Evolutionary conservation across 2,888 invertebrate genomes (phyloP), one percentile per base, ranked within the genome.

Genomic region (Macrophya annulata): DNA sequence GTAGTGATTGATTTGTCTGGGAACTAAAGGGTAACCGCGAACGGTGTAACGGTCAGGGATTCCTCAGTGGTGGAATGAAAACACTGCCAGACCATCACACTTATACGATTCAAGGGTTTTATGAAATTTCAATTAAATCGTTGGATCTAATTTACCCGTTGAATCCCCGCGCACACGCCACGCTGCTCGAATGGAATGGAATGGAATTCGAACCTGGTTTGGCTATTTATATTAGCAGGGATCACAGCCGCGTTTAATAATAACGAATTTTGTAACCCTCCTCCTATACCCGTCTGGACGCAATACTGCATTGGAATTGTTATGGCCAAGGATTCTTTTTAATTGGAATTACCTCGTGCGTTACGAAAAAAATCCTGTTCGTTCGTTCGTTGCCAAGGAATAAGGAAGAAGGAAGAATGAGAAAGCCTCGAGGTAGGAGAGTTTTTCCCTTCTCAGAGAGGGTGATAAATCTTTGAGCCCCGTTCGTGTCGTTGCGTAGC

Each of bases 101-200:
- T 51, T 31, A n/a, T 31, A 31, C 31, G 51, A 55, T 77, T 77
- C 51, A 37, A 77, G 51, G 51, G 51, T 90, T 90, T 91, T 91
- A 91, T 91, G 90, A 90, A 91, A 91, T 90, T 88, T 90, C 89
- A 90, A 91, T 91, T 90, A 90, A 91, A 91, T 91, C 91, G 91
- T 89, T 89, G 77, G 51, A 25, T 77, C 51, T 48, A 77, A 77
- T 77, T 77, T 45, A 74, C 74, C 74, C 74, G 45, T 45, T 10
- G 17, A 21, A 74, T 74, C 21, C 45, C 43, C 43, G 21, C 12
- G 62, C 31, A 31, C 31, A 31, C 12, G 62, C 68, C 31, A 15
- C 68, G 31, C 48, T 48, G 48, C 48, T 9, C 48, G 17, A n/a
- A 72, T 43, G 72, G 21, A 55, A 55, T 72, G 12, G 31, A 77